phyloP scores from a whole-genome alignment of 2,113 vertebrate genomes.

The Toxotes jaculatrix region DNA sequence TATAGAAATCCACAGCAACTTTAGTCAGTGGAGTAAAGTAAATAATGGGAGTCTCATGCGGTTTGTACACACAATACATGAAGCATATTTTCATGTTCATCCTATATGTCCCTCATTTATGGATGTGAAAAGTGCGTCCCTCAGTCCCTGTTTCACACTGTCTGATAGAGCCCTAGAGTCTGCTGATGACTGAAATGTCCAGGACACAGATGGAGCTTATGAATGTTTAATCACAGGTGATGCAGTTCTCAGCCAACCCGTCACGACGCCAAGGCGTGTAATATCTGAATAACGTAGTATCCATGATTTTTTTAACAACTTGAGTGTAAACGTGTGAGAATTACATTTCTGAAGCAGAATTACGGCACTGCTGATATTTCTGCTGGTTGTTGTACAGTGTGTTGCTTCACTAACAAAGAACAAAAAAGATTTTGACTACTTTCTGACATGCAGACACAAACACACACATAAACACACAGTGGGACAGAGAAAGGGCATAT shows the following conservation, averaged over 20 bases:
- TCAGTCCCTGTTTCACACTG: constrained; percentile 22
- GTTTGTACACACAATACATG: neutral
- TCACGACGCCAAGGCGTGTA: constrained; percentile 57
- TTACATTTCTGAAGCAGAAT: neutral
- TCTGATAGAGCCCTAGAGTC: constrained; percentile 38
- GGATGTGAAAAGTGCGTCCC: constrained; percentile 25
- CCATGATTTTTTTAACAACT: neutral
- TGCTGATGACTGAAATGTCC: constrained; percentile 53
- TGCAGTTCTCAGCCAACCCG: constrained; percentile 57
- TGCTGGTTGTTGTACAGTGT: neutral
- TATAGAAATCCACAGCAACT: neutral
- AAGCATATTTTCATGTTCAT: neutral
- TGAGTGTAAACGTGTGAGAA: no score
- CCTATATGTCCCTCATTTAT: constrained; percentile 15
- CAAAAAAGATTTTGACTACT: neutral
- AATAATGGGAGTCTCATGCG: neutral
- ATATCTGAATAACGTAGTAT: constrained; percentile 59
- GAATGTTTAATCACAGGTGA: constrained; percentile 79
- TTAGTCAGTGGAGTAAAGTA: neutral
- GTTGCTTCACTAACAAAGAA: neutral
- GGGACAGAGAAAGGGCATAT: constrained; percentile 31
- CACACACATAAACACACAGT: constrained; percentile 9
- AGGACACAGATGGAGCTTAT: constrained; percentile 71
- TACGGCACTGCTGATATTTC: neutral
- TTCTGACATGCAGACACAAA: constrained; percentile 11